Conservation (phyloP, 2,113 vertebrate species). For the Oenanthe melanoleuca region DNA sequence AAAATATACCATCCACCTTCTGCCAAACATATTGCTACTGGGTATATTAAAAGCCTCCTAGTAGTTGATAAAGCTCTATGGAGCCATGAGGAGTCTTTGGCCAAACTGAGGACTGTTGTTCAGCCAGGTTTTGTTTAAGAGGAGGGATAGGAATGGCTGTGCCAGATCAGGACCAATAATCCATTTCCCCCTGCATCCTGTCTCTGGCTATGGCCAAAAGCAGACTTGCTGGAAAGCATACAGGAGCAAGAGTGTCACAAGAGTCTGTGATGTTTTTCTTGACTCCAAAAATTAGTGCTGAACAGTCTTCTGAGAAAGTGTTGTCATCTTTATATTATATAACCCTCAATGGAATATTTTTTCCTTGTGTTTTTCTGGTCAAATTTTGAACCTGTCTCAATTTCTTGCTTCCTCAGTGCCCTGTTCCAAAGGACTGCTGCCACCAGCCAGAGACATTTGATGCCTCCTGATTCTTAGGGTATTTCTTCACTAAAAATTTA, state of each 20-base stretch:
- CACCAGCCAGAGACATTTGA: neutral
- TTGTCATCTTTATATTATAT: neutral
- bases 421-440: neutral
- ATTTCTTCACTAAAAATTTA: neutral
- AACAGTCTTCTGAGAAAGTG: neutral
- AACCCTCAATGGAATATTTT: neutral
- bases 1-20: neutral
- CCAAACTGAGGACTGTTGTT: neutral
- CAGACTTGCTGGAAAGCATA: neutral
- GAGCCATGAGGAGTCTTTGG: fast-evolving
- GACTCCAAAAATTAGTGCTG: neutral
- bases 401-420: neutral
- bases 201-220: neutral
- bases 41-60: neutral
- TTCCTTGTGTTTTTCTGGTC: neutral
- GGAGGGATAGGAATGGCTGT: neutral
- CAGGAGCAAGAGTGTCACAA: neutral
- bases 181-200: neutral
- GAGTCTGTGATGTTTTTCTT: neutral
- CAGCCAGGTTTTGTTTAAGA: neutral
- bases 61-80: neutral
- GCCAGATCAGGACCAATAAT: neutral
- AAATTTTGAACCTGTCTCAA: neutral
- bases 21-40: neutral
- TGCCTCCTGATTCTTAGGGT: neutral